Percentiles rank a stretch among this genome's conserved stretches.
Conservation (phyloP, 2,888 invertebrate genomes). For the Sinelater perroti region DNA sequence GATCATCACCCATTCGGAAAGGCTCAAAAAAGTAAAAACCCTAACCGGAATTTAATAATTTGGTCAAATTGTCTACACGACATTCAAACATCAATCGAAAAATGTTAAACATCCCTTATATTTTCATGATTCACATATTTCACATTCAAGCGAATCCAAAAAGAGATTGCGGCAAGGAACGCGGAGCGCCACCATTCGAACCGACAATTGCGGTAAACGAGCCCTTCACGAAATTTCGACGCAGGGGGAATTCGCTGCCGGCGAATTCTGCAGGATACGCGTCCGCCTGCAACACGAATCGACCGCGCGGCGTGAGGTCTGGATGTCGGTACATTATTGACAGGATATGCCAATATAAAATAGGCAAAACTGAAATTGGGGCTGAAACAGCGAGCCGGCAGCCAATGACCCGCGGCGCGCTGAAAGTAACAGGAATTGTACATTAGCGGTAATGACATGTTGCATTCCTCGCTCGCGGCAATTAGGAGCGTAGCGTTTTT, state of each 20-base stretch:
- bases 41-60: too few relatives aligned
- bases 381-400: conserved; percentile 12
- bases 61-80: too few relatives aligned
- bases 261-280: conserved; percentile 13
- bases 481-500: not conserved
- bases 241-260: conserved; percentile 14
- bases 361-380: conserved; percentile 17
- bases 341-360: conserved; percentile 26
- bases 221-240: conserved; percentile 17
- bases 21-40: too few relatives aligned
- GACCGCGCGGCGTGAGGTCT: conserved; percentile 11
- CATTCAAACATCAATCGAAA: too few relatives aligned
- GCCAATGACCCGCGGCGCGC: conserved; percentile 1
- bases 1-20: too few relatives aligned
- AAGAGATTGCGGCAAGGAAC: too few relatives aligned
- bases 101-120: too few relatives aligned
- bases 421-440: conserved; percentile 15
- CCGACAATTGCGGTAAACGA: too few relatives aligned
- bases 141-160: too few relatives aligned
- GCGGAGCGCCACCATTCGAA: too few relatives aligned
- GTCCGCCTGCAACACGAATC: conserved; percentile 20
- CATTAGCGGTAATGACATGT: not conserved
- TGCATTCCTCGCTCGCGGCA: too few relatives aligned
- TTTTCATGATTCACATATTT: too few relatives aligned
- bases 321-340: conserved; percentile 17